Percentiles rank a stretch among this genome's conserved stretches.
Conservation (phyloP, 2,888 invertebrate genomes). For the Eristalis pertinax region DNA sequence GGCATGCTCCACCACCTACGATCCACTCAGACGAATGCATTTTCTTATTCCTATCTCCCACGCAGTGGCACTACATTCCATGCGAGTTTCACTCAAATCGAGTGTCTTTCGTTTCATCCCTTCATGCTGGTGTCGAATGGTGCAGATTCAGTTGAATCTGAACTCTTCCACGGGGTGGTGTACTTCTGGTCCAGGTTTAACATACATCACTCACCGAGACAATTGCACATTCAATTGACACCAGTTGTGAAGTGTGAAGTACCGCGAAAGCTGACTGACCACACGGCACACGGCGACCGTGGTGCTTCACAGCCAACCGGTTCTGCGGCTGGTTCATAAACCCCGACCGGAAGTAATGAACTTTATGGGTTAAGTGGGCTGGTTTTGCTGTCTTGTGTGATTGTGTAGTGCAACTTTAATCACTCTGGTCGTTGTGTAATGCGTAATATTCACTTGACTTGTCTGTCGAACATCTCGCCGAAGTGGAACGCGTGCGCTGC, state of each 20-base stretch:
- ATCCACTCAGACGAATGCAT: background rate
- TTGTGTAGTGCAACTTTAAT: background rate
- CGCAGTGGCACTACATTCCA: background rate
- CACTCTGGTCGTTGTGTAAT: too few relatives aligned
- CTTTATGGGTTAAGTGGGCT: background rate
- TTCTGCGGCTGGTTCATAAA: background rate
- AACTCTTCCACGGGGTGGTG: background rate
- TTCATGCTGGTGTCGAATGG: background rate
- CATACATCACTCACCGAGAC: too few relatives aligned
- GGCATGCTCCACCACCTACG: background rate
- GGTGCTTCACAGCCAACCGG: background rate
- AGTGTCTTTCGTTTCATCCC: background rate
- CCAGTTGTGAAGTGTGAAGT: background rate
- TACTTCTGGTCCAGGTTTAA: too few relatives aligned
- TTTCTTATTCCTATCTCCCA: constrained; percentile 8
- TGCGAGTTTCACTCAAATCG: background rate
- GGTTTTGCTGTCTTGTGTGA: background rate
- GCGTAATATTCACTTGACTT: too few relatives aligned
- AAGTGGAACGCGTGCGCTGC: too few relatives aligned
- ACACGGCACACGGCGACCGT: too few relatives aligned
- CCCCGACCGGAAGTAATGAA: background rate
- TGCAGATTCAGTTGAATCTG: constrained; percentile 6
- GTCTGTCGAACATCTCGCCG: too few relatives aligned
- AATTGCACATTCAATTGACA: too few relatives aligned
- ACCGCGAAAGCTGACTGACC: background rate